phyloP scores from a whole-genome alignment of 2,113 vertebrate genomes.

The Centropus bengalensis region DNA sequence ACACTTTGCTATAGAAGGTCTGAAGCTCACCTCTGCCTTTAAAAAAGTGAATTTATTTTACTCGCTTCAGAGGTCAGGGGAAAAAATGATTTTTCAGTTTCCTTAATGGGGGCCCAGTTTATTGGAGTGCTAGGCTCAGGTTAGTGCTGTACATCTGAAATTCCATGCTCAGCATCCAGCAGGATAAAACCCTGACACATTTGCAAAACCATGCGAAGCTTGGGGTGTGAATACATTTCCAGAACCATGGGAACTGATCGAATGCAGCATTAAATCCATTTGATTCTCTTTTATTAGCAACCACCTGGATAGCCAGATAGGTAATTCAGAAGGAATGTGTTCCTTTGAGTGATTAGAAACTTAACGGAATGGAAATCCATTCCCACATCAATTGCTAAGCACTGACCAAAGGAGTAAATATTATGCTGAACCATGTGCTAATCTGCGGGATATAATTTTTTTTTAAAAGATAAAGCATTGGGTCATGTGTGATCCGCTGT shows the following conservation, averaged over 20 bases:
- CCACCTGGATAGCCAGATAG: slow-evolving; percentile 50
- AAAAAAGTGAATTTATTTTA: background rate
- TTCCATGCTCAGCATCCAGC: background rate
- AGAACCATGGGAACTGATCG: background rate
- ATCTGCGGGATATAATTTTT: background rate
- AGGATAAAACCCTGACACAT: background rate
- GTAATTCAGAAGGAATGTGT: slow-evolving; percentile 60
- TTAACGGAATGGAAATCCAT: slow-evolving; percentile 42
- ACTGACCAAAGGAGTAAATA: slow-evolving; percentile 52
- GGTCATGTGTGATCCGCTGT: background rate
- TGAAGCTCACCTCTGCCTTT: background rate
- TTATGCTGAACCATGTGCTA: slow-evolving; percentile 24
- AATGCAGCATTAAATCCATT: background rate
- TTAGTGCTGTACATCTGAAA: background rate
- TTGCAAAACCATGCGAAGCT: slow-evolving; percentile 20
- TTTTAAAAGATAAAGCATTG: background rate
- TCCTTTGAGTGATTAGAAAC: slow-evolving; percentile 59
- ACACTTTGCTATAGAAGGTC: background rate
- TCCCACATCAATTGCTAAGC: slow-evolving; percentile 32
- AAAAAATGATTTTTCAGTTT: background rate
- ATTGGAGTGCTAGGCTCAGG: background rate
- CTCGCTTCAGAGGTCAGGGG: background rate
- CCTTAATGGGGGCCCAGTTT: background rate
- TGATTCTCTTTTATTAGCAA: slow-evolving; percentile 15
- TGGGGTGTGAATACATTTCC: background rate